phyloP scores from a whole-genome alignment of 1,140 invertebrate species.

The Ceratitis capitata region DNA sequence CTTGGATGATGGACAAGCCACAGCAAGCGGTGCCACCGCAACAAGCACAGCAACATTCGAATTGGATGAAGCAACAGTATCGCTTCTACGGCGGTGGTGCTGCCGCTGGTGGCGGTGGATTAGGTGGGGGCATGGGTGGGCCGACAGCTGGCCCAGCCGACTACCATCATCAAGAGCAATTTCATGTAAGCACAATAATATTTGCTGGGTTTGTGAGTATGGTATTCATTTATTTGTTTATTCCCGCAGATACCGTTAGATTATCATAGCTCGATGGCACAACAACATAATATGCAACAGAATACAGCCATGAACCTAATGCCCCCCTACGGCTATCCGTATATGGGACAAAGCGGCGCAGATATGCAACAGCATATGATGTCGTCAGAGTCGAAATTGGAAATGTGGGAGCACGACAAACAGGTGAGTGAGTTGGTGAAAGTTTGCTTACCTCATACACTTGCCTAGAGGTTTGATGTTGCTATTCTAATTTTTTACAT shows the following conservation, averaged over 20 bases:
- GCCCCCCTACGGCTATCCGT: conserved; percentile 57
- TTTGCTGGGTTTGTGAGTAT: neutral
- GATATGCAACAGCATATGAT: conserved; percentile 58
- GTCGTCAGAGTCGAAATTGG: conserved; percentile 59
- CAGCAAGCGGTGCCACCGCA: conserved; percentile 53
- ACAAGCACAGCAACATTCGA: conserved; percentile 52
- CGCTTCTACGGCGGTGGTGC: conserved; percentile 43
- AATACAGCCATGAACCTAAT: conserved; percentile 58
- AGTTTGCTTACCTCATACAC: neutral
- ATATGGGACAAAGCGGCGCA: conserved; percentile 52
- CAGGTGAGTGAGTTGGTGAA: conserved; percentile 52
- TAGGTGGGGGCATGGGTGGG: conserved; percentile 39
- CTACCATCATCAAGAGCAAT: conserved; percentile 58
- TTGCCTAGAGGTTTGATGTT: neutral
- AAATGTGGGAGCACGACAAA: conserved; percentile 64
- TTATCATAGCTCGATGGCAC: conserved; percentile 58
- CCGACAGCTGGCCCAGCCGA: conserved; percentile 49
- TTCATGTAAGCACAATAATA: conserved; percentile 58
- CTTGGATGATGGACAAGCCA: conserved; percentile 45
- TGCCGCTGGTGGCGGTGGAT: conserved; percentile 8
- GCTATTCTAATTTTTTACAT: neutral
- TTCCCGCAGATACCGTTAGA: conserved; percentile 58
- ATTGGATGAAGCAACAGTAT: conserved; percentile 56
- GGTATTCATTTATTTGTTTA: neutral
- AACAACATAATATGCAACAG: conserved; percentile 50